Evolutionary conservation across 2,888 invertebrate genomes (phyloP).

Genomic region (Hipparchia semele): DNA sequence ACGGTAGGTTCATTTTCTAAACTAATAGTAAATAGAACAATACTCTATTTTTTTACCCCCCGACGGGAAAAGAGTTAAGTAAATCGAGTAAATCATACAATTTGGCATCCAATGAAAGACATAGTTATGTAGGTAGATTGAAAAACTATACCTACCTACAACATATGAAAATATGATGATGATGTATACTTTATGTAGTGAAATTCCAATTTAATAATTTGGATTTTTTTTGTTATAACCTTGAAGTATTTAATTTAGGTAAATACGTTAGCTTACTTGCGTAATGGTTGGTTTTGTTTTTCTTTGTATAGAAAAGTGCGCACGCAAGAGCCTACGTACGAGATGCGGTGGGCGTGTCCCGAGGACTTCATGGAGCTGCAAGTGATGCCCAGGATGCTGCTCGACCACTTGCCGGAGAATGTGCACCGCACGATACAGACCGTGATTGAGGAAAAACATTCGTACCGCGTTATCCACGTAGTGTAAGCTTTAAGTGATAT

Average conservation of each 20-base stretch:
- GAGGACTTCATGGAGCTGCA: constrained; percentile 92
- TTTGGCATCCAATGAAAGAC: no score
- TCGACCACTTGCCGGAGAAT: constrained; percentile 93
- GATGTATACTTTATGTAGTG: no score
- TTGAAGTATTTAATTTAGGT: no score
- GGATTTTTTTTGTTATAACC: no score
- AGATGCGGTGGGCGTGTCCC: constrained; percentile 91
- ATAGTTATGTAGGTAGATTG: no score
- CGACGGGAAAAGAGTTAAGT: no score
- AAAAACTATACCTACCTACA: no score
- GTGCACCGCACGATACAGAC: constrained; percentile 87
- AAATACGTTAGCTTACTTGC: not conserved
- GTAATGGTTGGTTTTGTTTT: not conserved
- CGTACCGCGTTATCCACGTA: constrained; percentile 71
- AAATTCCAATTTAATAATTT: no score
- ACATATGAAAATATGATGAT: no score
- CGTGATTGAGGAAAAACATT: constrained; percentile 81
- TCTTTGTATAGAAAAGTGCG: constrained; percentile 80
- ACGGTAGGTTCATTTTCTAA: constrained; percentile 52
- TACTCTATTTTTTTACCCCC: no score
- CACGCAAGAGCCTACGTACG: constrained; percentile 85
- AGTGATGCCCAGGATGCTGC: constrained; percentile 93
- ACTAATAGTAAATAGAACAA: no score
- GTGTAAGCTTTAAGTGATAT: constrained; percentile 37
- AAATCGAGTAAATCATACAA: no score